Percentiles rank a stretch among this genome's conserved stretches.
phyloP scores from a whole-genome alignment of 2,113 vertebrate species.

The Fregetta grallaria region DNA sequence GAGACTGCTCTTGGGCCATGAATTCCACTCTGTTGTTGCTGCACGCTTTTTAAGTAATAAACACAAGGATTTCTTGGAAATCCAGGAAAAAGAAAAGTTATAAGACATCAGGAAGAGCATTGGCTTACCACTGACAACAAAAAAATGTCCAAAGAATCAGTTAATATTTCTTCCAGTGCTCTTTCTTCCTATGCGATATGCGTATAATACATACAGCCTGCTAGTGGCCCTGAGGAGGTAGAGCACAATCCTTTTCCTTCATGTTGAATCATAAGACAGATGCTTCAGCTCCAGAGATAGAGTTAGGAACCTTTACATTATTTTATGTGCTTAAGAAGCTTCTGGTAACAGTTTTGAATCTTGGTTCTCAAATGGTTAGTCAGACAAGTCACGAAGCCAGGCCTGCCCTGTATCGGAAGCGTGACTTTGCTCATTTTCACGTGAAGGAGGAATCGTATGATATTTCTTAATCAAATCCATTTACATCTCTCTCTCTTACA shows the following conservation, averaged over 20 bases:
- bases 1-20: not conserved
- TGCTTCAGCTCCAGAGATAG: not conserved
- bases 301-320: not conserved
- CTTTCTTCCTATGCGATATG: not conserved
- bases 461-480: not conserved
- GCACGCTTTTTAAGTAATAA: not conserved
- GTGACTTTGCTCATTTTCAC: not conserved
- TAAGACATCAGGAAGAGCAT: not conserved
- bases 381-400: not conserved
- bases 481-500: not conserved
- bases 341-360: not conserved
- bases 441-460: fast-evolving
- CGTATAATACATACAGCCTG: not conserved
- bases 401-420: not conserved
- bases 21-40: not conserved
- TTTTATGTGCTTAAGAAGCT: not conserved
- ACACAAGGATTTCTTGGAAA: not conserved
- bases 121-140: not conserved
- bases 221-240: not conserved
- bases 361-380: not conserved
- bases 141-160: not conserved
- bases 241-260: not conserved
- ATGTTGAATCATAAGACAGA: not conserved
- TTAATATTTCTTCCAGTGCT: not conserved
- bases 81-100: not conserved